Evolutionary conservation across 1,140 invertebrate genomes (phyloP).

Genomic region (Arion vulgaris): DNA sequence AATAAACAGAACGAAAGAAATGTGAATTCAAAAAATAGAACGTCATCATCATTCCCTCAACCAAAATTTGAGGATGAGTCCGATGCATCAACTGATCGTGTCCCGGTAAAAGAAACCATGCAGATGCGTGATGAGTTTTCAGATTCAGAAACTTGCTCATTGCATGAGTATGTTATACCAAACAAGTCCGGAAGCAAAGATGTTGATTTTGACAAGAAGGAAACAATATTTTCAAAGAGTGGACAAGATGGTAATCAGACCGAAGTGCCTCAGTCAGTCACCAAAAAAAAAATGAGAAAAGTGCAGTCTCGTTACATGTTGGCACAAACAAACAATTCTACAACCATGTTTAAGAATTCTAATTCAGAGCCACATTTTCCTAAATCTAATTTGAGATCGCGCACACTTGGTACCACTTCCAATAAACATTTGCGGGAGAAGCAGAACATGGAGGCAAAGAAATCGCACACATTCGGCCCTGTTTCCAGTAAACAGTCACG

Average conservation of each 20-base stretch:
- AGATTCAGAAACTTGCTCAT: constrained; percentile 31
- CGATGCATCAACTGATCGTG: not conserved
- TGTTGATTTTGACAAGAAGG: not conserved
- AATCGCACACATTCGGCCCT: not conserved
- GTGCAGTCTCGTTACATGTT: constrained; percentile 28
- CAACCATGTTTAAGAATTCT: not conserved
- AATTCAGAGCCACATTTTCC: not conserved
- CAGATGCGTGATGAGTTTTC: not conserved
- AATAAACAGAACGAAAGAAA: not conserved
- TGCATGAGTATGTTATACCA: constrained; percentile 19
- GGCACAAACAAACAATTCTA: not conserved
- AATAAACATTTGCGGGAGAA: not conserved
- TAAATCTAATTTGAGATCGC: not conserved
- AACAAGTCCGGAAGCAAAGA: not conserved
- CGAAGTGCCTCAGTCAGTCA: not conserved
- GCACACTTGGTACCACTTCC: not conserved
- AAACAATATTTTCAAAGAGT: not conserved
- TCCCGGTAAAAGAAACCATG: constrained; percentile 4
- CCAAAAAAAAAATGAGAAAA: constrained; percentile 11
- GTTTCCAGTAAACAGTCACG: not conserved
- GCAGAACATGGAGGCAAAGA: not conserved
- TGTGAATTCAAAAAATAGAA: not conserved
- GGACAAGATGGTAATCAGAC: not conserved
- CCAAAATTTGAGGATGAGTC: constrained; percentile 25
- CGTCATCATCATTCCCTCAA: not conserved